A percentile compares a stretch with the other conserved stretches of the same genome.
Conservation (phyloP, 2,797 vertebrate species). For the Luscinia megarhynchos region DNA sequence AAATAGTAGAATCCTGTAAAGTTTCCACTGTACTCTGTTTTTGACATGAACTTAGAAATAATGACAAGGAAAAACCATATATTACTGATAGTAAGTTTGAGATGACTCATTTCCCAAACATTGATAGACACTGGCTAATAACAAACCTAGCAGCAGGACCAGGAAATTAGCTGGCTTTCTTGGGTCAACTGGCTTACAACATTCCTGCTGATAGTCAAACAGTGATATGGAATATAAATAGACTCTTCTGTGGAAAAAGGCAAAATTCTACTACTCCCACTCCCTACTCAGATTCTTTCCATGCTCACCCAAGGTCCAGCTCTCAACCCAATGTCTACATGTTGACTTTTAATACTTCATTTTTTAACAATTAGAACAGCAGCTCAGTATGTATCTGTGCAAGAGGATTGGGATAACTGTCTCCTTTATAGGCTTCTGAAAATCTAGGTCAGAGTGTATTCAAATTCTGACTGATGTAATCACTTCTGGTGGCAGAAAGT, state of each 20-base stretch:
- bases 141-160: background rate
- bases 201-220: background rate
- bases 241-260: background rate
- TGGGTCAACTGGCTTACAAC: background rate
- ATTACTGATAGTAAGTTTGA: background rate
- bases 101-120: background rate
- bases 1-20: background rate
- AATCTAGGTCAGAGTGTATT: conserved; percentile 13
- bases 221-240: background rate
- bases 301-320: background rate
- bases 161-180: background rate
- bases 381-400: background rate
- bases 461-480: conserved; percentile 5
- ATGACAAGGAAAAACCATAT: background rate
- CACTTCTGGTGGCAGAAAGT: conserved; percentile 1
- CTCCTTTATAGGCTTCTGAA: background rate
- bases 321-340: background rate
- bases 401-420: background rate
- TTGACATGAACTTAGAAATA: background rate
- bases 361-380: background rate
- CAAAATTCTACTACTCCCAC: background rate
- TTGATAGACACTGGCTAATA: background rate
- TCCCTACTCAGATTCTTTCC: background rate
- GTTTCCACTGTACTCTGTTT: background rate
- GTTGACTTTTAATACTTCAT: background rate